Conservation (phyloP, 1,140 invertebrate species). For the Scaptodrosophila lebanonensis region DNA sequence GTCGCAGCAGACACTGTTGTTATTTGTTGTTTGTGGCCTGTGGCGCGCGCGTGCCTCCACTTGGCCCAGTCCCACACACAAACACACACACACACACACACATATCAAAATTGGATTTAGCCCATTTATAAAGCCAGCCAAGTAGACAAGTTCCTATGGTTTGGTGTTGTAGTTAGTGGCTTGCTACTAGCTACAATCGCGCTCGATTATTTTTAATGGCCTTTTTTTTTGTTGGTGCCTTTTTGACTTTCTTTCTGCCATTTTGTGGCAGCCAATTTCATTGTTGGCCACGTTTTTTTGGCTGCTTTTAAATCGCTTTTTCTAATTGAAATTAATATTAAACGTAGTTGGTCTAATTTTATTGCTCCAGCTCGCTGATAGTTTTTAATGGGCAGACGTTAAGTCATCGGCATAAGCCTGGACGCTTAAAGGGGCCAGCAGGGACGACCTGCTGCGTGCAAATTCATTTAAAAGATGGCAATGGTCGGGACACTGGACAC, state of each 20-base stretch:
- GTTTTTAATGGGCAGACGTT: no score
- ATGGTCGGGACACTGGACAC: no score
- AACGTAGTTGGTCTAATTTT: constrained; percentile 56
- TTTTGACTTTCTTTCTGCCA: background rate
- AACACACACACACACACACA: constrained; percentile 4
- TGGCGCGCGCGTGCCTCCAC: constrained; percentile 38
- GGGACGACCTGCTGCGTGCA: constrained; percentile 24
- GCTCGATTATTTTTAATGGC: constrained; percentile 58
- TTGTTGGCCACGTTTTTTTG: no score
- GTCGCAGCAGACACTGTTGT: no score
- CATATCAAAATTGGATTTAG: constrained; percentile 66
- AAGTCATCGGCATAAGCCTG: no score
- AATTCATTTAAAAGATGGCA: constrained; percentile 26
- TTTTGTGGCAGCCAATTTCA: constrained; percentile 3
- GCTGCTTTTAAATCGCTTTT: no score
- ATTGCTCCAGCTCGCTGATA: constrained; percentile 45
- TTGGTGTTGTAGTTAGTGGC: constrained; percentile 44
- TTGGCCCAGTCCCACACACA: background rate
- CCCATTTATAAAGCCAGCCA: constrained; percentile 48
- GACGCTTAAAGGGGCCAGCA: no score
- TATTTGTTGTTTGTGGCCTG: constrained; percentile 56
- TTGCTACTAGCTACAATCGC: no score
- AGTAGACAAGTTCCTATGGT: constrained; percentile 37
- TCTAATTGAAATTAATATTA: constrained; percentile 72
- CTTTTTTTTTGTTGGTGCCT: constrained; percentile 8